phyloP scores from a whole-genome alignment of 2,113 vertebrate genomes.

The Syngnathus typhle region DNA sequence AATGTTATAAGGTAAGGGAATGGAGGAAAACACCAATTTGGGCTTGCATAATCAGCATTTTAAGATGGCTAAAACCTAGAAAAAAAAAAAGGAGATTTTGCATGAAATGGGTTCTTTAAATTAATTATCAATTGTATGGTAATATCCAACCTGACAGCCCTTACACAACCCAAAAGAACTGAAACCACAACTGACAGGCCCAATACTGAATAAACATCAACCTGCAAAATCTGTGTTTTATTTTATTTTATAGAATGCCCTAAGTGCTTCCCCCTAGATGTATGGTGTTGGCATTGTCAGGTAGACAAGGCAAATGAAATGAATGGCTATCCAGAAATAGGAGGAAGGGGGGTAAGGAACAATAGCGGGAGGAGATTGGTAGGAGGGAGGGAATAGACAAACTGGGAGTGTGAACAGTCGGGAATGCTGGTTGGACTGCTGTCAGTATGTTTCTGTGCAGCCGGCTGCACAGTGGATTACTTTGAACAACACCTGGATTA shows the following conservation, averaged over 20 bases:
- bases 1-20: too few relatives aligned
- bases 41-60: too few relatives aligned
- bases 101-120: too few relatives aligned
- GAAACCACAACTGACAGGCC: background rate
- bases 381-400: conserved; percentile 34
- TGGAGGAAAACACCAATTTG: too few relatives aligned
- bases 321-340: conserved; percentile 12
- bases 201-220: background rate
- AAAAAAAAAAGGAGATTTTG: too few relatives aligned
- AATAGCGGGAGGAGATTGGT: conserved; percentile 8
- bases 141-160: too few relatives aligned
- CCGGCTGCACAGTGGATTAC: conserved; percentile 24
- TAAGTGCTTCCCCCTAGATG: background rate
- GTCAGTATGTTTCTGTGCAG: conserved; percentile 38
- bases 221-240: background rate
- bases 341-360: conserved; percentile 7
- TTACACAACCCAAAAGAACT: background rate
- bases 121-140: too few relatives aligned
- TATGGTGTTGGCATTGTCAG: conserved; percentile 29
- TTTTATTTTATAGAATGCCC: background rate
- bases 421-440: conserved; percentile 32
- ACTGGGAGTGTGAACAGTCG: conserved; percentile 38
- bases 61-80: too few relatives aligned
- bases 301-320: conserved; percentile 17
- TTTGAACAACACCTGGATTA: conserved; percentile 27